phyloP scores from a whole-genome alignment of 2,797 vertebrate species.

The Cynopterus sphinx region DNA sequence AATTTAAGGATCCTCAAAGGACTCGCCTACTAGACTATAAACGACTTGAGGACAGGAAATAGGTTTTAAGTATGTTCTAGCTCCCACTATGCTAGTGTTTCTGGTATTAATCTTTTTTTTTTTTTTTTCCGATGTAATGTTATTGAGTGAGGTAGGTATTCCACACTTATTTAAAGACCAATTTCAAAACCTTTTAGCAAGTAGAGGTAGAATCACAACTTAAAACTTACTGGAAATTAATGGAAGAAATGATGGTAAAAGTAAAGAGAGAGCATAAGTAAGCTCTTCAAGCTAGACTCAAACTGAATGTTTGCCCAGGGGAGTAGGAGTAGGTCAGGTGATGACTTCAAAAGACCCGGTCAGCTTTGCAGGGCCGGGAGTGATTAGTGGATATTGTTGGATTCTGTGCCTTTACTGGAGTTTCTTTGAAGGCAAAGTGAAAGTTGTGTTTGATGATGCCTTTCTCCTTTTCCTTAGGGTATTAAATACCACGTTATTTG shows the following conservation, averaged over 20 bases:
- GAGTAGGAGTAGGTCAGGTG: rapidly evolving
- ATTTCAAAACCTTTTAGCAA: neutral
- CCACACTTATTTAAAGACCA: neutral
- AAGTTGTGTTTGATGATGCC: constrained; percentile 34
- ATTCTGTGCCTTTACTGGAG: neutral
- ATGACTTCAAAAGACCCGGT: neutral
- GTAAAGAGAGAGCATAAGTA: neutral
- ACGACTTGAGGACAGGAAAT: neutral
- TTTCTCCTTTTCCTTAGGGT: constrained; percentile 88
- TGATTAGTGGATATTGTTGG: neutral
- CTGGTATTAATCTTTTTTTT: neutral
- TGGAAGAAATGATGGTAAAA: neutral
- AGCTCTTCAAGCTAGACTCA: neutral
- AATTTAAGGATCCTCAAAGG: neutral
- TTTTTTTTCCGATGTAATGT: neutral
- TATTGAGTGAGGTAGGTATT: neutral
- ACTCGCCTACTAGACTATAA: neutral
- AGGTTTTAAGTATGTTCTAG: neutral
- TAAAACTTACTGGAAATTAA: neutral
- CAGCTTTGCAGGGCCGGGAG: neutral
- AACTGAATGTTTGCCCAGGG: neutral
- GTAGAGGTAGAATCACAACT: neutral
- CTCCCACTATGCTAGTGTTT: neutral
- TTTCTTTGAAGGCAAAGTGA: constrained; percentile 21
- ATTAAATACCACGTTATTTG: constrained; percentile 95